These are phyloP conservation scores for Papilio polyxenes DNA, from an alignment of 1,140 invertebrate genomes.

Conservation along the genomic window DNA sequence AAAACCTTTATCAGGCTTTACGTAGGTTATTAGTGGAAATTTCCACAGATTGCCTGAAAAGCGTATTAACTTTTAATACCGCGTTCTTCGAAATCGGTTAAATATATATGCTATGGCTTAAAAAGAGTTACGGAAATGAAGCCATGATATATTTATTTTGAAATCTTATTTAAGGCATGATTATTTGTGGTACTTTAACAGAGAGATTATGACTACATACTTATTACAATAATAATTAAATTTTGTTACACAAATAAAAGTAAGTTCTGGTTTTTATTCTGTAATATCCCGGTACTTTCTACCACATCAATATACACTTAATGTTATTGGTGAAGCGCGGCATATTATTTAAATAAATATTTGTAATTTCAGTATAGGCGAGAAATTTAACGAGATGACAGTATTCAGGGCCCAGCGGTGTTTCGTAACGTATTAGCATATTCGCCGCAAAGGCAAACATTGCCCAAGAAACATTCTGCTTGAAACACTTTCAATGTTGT, in stretches of 20 bases:
- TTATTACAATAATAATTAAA: no score
- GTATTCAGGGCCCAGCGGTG: slow-evolving; percentile 14
- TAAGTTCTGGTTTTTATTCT: not conserved
- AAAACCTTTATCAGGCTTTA: not conserved
- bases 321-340: not conserved
- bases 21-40: not conserved
- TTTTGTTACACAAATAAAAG: no score
- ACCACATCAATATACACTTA: not conserved
- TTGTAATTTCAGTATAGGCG: not conserved
- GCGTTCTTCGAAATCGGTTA: not conserved
- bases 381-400: slow-evolving; percentile 25
- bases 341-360: not conserved
- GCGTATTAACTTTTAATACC: not conserved
- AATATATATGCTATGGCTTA: not conserved
- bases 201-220: no score
- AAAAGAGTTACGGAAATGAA: not conserved
- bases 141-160: not conserved
- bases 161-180: no score
- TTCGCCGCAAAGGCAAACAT: slow-evolving; percentile 38
- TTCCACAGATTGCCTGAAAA: not conserved
- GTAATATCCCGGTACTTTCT: not conserved
- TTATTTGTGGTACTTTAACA: no score
- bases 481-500: slow-evolving; percentile 25
- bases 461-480: slow-evolving; percentile 40
- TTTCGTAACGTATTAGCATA: slow-evolving; percentile 43